A percentile compares a stretch with the other conserved stretches of the same genome.
Evolutionary conservation across 2,888 invertebrate genomes (phyloP).

Genomic region (Eugnorisma glareosa): DNA sequence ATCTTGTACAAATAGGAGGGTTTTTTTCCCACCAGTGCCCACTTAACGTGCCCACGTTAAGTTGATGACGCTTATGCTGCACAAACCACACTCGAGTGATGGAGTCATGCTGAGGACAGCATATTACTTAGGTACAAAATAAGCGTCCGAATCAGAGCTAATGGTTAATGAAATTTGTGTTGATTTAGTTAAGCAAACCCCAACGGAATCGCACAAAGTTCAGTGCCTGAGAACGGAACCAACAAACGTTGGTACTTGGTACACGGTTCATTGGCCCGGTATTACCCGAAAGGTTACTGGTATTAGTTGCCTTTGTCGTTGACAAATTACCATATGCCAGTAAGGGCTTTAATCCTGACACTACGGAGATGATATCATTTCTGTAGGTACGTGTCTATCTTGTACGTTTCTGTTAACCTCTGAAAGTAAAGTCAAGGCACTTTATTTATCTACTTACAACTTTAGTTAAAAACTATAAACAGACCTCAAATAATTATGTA

Average conservation of each 20-base stretch:
- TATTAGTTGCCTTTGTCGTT: neutral
- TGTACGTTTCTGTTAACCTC: neutral
- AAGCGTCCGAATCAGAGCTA: neutral
- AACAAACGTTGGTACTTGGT: neutral
- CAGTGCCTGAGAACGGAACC: slow-evolving; percentile 24
- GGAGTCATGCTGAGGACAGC: neutral
- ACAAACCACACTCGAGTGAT: neutral
- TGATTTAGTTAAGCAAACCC: neutral
- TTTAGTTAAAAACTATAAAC: neutral
- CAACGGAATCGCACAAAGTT: neutral
- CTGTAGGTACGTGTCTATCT: neutral
- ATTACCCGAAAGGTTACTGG: neutral
- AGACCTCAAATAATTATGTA: neutral
- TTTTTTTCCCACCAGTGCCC: no score
- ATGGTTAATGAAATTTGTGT: neutral
- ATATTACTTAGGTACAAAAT: neutral
- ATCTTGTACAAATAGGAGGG: no score
- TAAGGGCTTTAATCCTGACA: neutral
- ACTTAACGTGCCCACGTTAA: no score
- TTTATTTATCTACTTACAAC: neutral
- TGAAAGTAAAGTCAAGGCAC: neutral
- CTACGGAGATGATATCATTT: neutral
- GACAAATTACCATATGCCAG: neutral
- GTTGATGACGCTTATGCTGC: neutral
- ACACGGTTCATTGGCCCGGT: slow-evolving; percentile 27